These are phyloP conservation scores for Lypha dubia DNA, from an alignment of 2,888 invertebrate genomes.

Conservation along the genomic window DNA sequence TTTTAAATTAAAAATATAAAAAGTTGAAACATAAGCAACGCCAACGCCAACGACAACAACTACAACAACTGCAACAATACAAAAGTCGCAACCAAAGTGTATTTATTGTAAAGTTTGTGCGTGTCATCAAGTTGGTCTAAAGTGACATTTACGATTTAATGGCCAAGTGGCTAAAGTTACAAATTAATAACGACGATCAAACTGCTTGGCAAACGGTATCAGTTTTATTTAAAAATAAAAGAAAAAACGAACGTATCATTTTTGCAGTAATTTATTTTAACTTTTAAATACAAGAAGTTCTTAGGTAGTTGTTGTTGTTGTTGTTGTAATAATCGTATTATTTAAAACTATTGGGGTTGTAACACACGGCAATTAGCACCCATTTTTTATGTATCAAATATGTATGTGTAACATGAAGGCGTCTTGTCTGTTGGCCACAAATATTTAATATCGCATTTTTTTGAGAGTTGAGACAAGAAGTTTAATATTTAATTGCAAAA, in stretches of 20 bases:
- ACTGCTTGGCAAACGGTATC: constrained; percentile 36
- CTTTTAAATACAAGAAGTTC: constrained; percentile 21
- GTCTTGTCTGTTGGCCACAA: constrained; percentile 29
- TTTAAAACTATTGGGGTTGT: constrained; percentile 73
- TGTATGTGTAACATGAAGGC: constrained; percentile 40
- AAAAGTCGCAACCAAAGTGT: constrained; percentile 28
- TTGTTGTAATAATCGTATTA: constrained; percentile 35
- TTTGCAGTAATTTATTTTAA: constrained; percentile 26
- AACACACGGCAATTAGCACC: constrained; percentile 79
- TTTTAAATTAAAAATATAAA: background rate
- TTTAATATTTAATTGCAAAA: constrained; percentile 36
- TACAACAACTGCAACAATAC: background rate
- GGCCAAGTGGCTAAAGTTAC: constrained; percentile 79
- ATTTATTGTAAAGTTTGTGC: constrained; percentile 76
- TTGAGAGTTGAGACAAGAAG: background rate
- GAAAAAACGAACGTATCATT: background rate
- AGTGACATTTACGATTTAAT: constrained; percentile 83
- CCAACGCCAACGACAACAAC: no score
- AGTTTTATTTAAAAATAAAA: constrained; percentile 22
- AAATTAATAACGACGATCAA: constrained; percentile 78
- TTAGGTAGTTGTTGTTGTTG: background rate
- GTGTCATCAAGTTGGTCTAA: constrained; percentile 82
- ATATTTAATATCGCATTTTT: constrained; percentile 2
- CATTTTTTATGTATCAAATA: constrained; percentile 75
- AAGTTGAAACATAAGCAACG: background rate